A percentile compares a stretch with the other conserved stretches of the same genome.
Evolutionary conservation across 2,888 invertebrate genomes (phyloP).

Genomic region (Pocota personata): DNA sequence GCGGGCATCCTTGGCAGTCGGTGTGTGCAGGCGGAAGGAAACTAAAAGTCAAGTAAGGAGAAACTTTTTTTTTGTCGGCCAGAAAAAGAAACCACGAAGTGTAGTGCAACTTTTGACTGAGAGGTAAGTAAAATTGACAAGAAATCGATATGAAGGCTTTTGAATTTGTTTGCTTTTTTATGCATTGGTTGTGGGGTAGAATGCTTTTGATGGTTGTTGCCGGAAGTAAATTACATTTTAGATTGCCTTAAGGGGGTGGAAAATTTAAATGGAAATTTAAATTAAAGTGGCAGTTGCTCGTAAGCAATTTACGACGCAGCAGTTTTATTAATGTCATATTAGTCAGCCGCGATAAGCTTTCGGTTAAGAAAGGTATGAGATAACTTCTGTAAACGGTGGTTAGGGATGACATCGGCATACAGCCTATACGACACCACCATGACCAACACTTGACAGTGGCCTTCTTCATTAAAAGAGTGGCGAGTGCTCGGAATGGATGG

Average conservation of each 20-base stretch:
- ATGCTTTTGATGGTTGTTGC: neutral
- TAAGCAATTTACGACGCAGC: too few relatives aligned
- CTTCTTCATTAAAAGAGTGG: too few relatives aligned
- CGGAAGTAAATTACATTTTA: neutral
- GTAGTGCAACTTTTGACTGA: conserved; percentile 54
- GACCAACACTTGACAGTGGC: too few relatives aligned
- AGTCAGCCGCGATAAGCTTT: too few relatives aligned
- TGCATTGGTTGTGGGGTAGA: neutral
- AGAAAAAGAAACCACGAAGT: conserved; percentile 12
- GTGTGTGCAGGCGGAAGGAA: conserved; percentile 18
- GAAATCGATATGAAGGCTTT: conserved; percentile 45
- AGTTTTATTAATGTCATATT: too few relatives aligned
- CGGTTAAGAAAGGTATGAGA: too few relatives aligned
- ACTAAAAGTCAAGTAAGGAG: conserved; percentile 29
- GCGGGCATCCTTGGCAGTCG: neutral
- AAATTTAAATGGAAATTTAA: neutral
- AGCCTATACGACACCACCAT: too few relatives aligned
- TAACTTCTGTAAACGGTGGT: too few relatives aligned
- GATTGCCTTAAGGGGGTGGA: neutral
- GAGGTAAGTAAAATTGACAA: conserved; percentile 68
- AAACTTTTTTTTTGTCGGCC: conserved; percentile 35
- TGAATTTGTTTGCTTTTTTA: neutral
- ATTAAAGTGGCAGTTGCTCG: neutral
- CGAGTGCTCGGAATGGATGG: too few relatives aligned
- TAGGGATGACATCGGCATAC: too few relatives aligned